phyloP scores from a whole-genome alignment of 2,888 invertebrate genomes.

The Fabriciana adippe region DNA sequence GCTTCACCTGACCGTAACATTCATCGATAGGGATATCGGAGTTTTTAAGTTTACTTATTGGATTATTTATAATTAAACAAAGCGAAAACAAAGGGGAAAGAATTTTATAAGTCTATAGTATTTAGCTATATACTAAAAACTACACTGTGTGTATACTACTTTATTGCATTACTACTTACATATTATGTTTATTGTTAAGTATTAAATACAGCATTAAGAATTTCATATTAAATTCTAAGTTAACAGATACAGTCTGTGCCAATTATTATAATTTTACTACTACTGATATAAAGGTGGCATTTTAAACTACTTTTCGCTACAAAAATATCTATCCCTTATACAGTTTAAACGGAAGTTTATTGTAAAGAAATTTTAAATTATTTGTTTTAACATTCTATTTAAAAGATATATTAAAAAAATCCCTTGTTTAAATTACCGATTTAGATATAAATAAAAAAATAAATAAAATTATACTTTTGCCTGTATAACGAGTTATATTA shows the following conservation, averaged over 20 bases:
- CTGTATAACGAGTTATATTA: neutral
- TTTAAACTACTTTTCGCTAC: constrained; percentile 12
- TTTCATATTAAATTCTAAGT: constrained; percentile 5
- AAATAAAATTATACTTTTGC: neutral
- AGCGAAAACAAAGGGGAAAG: too few relatives aligned
- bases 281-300: constrained; percentile 21
- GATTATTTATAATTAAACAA: too few relatives aligned
- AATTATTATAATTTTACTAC: constrained; percentile 14
- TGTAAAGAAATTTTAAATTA: neutral
- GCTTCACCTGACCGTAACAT: neutral
- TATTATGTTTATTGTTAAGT: constrained; percentile 17
- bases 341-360: neutral
- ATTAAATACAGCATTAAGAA: constrained; percentile 17
- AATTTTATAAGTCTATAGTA: too few relatives aligned
- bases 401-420: neutral
- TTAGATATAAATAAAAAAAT: constrained; percentile 7
- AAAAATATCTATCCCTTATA: constrained; percentile 18
- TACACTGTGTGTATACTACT: constrained; percentile 19
- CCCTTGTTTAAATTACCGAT: constrained; percentile 7
- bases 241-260: constrained; percentile 19
- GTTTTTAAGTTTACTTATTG: neutral
- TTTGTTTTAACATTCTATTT: neutral
- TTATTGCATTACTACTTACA: constrained; percentile 24
- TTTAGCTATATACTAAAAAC: neutral
- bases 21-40: constrained; percentile 1